Percentiles rank a stretch among this genome's conserved stretches.
phyloP scores from a whole-genome alignment of 92 coral and sea anemone genomes.

The Epizoanthus rinbou region DNA sequence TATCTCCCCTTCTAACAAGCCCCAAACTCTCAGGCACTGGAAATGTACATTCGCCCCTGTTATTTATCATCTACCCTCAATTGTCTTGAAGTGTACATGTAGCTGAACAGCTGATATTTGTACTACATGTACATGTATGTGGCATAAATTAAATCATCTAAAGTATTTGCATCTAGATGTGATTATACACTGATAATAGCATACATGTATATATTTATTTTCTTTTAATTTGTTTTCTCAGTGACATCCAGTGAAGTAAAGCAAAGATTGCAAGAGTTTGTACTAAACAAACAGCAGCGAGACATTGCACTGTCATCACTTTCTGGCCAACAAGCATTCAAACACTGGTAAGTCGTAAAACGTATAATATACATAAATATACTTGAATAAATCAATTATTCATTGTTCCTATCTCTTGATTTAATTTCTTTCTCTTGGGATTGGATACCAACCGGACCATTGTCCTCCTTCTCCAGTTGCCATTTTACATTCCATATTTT shows the following conservation, averaged over 20 bases:
- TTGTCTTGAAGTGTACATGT: no score
- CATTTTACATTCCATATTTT: no score
- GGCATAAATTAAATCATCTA: not conserved
- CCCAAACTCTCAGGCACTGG: no score
- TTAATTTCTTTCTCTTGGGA: no score
- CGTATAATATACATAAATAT: not conserved
- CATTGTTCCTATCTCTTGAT: no score
- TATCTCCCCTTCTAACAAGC: no score
- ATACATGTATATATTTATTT: not conserved
- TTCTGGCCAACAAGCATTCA: conserved; percentile 77
- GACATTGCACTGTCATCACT: conserved; percentile 90
- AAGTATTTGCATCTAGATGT: not conserved
- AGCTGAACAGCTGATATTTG: conserved; percentile 34
- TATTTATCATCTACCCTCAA: no score
- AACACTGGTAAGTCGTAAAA: conserved; percentile 76
- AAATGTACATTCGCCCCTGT: no score
- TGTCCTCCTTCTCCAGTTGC: no score
- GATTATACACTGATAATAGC: not conserved
- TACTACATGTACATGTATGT: no score
- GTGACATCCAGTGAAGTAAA: conserved; percentile 96
- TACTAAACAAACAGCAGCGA: conserved; percentile 91
- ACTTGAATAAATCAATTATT: not conserved
- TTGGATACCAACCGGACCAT: no score
- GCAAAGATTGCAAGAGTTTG: conserved; percentile 91
- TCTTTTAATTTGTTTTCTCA: conserved; percentile 29